These are phyloP conservation scores for Drosophila cardini DNA, from an alignment of 1,140 invertebrate species.

Conservation along the genomic window DNA sequence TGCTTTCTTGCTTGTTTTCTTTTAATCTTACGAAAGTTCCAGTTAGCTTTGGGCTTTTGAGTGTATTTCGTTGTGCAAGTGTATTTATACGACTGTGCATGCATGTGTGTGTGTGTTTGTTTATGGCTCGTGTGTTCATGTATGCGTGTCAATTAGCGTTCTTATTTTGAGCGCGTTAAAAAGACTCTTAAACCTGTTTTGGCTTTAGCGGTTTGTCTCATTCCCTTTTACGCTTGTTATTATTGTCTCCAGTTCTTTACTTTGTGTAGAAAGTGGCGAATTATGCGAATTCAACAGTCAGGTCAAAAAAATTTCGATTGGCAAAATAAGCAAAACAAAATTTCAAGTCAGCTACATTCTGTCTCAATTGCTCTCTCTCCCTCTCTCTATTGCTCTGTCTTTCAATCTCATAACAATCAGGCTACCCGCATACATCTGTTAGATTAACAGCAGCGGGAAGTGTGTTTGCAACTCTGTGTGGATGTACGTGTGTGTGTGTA, in stretches of 20 bases:
- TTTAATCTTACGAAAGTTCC: slow-evolving; percentile 62
- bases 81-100: neutral
- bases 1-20: slow-evolving; percentile 18
- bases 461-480: slow-evolving; percentile 6
- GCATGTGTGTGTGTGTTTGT: slow-evolving; percentile 34
- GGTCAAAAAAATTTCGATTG: slow-evolving; percentile 6
- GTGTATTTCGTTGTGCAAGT: slow-evolving; percentile 7
- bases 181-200: slow-evolving; percentile 74
- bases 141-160: slow-evolving; percentile 71
- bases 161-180: slow-evolving; percentile 57
- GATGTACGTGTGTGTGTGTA: neutral
- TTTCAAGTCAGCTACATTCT: slow-evolving; percentile 8
- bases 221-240: slow-evolving; percentile 48
- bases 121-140: slow-evolving; percentile 46
- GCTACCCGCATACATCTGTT: neutral
- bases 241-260: slow-evolving; percentile 30
- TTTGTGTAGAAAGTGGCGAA: slow-evolving; percentile 31
- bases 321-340: slow-evolving; percentile 8
- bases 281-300: slow-evolving; percentile 5
- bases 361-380: slow-evolving; percentile 6
- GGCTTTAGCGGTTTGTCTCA: slow-evolving; percentile 39
- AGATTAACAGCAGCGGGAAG: slow-evolving; percentile 10
- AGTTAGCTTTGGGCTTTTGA: slow-evolving; percentile 56
- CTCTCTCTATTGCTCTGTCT: slow-evolving; percentile 17
- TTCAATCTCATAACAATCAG: slow-evolving; percentile 1